Percentiles rank a stretch among this genome's conserved stretches.
These are phyloP conservation scores for Diadumene lineata DNA, from an alignment of 92 coral and sea anemone genomes.

Conservation along the genomic window DNA sequence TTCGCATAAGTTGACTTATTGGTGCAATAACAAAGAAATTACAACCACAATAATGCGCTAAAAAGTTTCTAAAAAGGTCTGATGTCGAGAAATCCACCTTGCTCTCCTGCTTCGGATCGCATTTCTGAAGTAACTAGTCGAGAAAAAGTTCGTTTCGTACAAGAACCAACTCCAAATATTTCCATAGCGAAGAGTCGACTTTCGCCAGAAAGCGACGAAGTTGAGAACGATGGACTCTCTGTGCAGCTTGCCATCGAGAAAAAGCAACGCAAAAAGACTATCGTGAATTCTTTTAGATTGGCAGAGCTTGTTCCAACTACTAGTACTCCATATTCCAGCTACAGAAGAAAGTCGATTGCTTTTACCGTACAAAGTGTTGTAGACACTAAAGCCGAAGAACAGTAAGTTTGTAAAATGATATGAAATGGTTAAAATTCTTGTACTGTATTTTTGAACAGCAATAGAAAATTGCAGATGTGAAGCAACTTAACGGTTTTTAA, in stretches of 20 bases:
- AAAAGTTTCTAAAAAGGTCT: constrained; percentile 11
- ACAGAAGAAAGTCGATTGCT: constrained; percentile 77
- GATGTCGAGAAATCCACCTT: constrained; percentile 16
- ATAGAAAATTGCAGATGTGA: too few species aligned
- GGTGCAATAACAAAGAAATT: constrained; percentile 15
- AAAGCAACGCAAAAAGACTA: constrained; percentile 72
- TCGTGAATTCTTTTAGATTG: constrained; percentile 91
- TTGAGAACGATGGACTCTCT: constrained; percentile 45
- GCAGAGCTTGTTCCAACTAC: constrained; percentile 80
- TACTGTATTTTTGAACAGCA: too few species aligned
- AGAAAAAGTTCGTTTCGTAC: constrained; percentile 1
- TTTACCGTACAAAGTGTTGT: constrained; percentile 76
- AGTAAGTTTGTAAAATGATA: constrained; percentile 62
- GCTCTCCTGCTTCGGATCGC: background rate
- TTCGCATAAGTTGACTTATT: constrained; percentile 24
- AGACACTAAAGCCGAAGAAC: constrained; percentile 77
- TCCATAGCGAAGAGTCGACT: background rate
- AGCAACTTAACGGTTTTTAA: too few species aligned
- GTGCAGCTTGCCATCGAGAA: constrained; percentile 71
- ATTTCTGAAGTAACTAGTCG: background rate
- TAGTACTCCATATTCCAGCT: constrained; percentile 73
- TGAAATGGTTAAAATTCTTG: too few species aligned
- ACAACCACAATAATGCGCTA: constrained; percentile 18
- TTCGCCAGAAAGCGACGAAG: constrained; percentile 42
- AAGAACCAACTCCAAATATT: background rate